phyloP scores from a whole-genome alignment of 2,797 vertebrate genomes.

The Alauda arvensis region DNA sequence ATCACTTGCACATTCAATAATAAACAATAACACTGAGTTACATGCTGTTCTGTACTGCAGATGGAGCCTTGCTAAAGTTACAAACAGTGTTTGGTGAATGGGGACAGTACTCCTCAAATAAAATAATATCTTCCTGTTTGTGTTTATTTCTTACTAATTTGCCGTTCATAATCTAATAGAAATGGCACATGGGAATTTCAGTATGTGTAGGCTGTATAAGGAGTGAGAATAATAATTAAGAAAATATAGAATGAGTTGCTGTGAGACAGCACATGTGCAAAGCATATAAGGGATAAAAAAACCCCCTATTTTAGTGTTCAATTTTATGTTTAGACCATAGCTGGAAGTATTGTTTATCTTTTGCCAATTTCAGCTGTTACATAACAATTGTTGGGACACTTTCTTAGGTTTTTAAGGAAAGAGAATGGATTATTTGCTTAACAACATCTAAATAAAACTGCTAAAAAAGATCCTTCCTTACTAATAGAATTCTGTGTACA shows the following conservation, averaged over 20 bases:
- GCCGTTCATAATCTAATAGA: not conserved
- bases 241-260: not conserved
- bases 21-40: not conserved
- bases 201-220: not conserved
- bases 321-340: not conserved
- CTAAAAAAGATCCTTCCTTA: not conserved
- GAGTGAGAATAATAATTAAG: not conserved
- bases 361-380: not conserved
- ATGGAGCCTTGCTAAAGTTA: not conserved
- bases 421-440: not conserved
- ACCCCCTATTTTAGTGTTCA: fast-evolving
- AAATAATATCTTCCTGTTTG: not conserved
- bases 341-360: not conserved
- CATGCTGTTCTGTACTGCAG: not conserved
- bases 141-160: not conserved
- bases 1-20: not conserved
- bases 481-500: not conserved
- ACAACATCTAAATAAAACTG: not conserved
- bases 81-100: not conserved
- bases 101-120: not conserved
- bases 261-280: not conserved
- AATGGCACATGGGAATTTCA: not conserved
- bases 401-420: not conserved
- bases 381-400: not conserved
- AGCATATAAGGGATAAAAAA: not conserved